Base-by-base conservation (phyloP, 2,888 invertebrate species). In the Limenitis arthemis region DNA sequence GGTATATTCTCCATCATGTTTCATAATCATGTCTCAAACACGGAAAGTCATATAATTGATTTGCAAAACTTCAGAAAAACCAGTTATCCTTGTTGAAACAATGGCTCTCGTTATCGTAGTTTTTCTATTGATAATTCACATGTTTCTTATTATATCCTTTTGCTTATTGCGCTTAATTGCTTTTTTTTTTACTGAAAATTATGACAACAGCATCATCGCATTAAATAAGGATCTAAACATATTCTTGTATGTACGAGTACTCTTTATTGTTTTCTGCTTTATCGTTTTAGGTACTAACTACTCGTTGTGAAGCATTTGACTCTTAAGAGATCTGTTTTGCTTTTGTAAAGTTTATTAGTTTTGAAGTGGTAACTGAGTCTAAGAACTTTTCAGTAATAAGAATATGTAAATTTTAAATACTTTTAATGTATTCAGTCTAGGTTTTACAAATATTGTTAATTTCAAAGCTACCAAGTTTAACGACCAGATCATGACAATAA, bases 31-130 rank as follows among this genome's bases (percentile, higher is more conserved):
- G 71, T 67, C 69, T 65, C 65, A 72, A 76, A 75, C 67, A 72
- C 72, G 80, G 79, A 81, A 81, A 77, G 58, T 38, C 38, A 54
- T 55, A 62, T 67, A 71, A 75, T 72, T 70, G 67, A 59, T 72
- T 75, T 74, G 67, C 70, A 61, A 74, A 75, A 73, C 68, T 51
- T 53, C 44, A 70, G 73, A 80, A 77, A 78, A 80, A 82, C 73
- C 47, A 52, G 78, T 70, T 76, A 76, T 83, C 85, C 83, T 84
- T 81, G 77, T 73, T 71, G 57, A 67, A 69, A 84, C 83, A 85
- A 84, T 83, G 68, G 77, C 57, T 58, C 54, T 64, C 56, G 62
- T 59, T 62, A 82, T 79, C 78, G 77, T 61, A 69, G 71, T 80
- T 81, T 73, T 77, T 74, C 65, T 70, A 58, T 61, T 69, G 70